Base-by-base conservation (phyloP, 2,797 vertebrate genomes). In the Percopsis omiscomaycus region DNA sequence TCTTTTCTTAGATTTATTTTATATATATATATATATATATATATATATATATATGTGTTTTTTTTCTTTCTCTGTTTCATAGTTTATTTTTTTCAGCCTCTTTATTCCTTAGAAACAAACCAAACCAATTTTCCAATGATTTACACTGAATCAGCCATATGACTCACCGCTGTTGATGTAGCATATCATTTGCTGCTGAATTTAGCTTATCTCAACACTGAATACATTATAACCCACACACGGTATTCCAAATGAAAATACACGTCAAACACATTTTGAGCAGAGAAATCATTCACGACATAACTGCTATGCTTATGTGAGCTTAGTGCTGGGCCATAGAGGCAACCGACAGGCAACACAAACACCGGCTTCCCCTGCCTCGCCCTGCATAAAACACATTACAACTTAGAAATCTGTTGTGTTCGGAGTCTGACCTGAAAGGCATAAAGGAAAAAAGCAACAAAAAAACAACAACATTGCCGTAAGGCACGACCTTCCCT, bases 401-500 rank as follows among this genome's bases (percentile, higher is more conserved):
- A 66, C 14, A 51, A 70, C 68, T 69, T 44, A 30, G 60, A 50
- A 13, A 58, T 59, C 61, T 56, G 64, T 52, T 75, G 73, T 81
- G 69, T 74, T 80, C 80, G 70, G 64, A 63, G 66, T 83, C 75
- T 29, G 42, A 75, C 66, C 78, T 59, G 48, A 65, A 73, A 79
- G 70, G 55, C 67, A 58, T 3, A 46, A 27, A 58, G 75, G 54
- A 42, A 9, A 22, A 10, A 5, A 27, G 27, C 4, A 15, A n/a
- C 61, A 64, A 72, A 70, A 16, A 51, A 68, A 58, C 80, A 48
- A n/a, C 47, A 48, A 13, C 4, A 42, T 10, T 42, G 8, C 84
- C 86, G 14, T 15, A 74, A 84, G 82, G 72, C 71, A 80, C 75
- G 84, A 90, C 86, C 87, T 86, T 87, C 87, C 80, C 72, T 76